Conservation (phyloP, 2,113 vertebrate species). For the Silurus asotus region DNA sequence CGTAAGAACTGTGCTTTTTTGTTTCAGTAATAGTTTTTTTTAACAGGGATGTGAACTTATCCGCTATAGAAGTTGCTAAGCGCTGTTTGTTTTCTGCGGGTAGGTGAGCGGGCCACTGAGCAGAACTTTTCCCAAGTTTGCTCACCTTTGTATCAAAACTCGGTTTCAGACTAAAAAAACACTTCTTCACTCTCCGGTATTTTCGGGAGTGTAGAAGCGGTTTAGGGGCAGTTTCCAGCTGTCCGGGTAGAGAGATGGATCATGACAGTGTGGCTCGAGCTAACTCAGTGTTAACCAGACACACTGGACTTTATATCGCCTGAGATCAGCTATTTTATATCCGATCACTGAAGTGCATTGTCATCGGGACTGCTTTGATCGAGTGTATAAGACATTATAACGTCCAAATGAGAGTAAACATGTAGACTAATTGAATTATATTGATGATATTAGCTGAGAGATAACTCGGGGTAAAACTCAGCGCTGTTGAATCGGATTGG, state of each 20-base stretch:
- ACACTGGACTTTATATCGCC: background rate
- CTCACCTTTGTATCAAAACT: background rate
- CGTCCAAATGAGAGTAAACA: background rate
- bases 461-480: background rate
- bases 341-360: background rate
- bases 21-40: constrained; percentile 4
- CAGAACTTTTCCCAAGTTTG: constrained; percentile 42
- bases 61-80: constrained; percentile 51
- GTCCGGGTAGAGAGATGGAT: background rate
- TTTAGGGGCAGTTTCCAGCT: background rate
- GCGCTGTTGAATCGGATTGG: background rate
- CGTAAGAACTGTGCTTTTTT: constrained; percentile 4
- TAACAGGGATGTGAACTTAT: constrained; percentile 4
- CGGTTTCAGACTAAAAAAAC: background rate
- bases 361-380: background rate
- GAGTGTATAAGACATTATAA: too few species aligned
- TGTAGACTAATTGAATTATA: too few species aligned
- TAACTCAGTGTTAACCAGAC: constrained; percentile 6
- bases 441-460: background rate
- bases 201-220: background rate
- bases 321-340: background rate
- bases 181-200: background rate
- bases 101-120: background rate
- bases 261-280: background rate
- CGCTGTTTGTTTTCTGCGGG: constrained; percentile 51